Base-by-base conservation (phyloP, 2,888 invertebrate genomes). In the Andrena dorsata region DNA sequence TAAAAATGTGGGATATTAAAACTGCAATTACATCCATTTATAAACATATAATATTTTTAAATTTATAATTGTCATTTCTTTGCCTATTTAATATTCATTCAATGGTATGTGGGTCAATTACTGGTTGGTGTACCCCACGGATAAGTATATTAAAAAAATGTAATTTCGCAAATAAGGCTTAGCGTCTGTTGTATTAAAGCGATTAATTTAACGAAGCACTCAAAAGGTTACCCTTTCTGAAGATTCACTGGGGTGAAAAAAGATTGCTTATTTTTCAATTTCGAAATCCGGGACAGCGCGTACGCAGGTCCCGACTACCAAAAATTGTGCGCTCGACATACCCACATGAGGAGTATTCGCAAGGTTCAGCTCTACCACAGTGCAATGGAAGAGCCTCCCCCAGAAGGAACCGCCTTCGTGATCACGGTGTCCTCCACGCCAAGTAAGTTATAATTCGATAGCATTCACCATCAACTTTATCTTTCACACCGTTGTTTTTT, bases 351-450 rank as follows among this genome's bases (percentile, higher is more conserved):
- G 91, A 94, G 95, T 95, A 95, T 94, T 95, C 95, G 94, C 95
- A 95, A 94, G 94, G 95, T 95, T 94, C 93, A 92, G 90, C 94
- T 95, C 95, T 91, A 91, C 95, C 96, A 92, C 0, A 47, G 96
- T 96, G 96, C 96, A 96, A 96, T 96, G 96, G 94, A 94, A 92
- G 95, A 95, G 94, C 95, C 96, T 96, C 92, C 93, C 94, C 95
- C 93, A 95, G 92, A 95, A 94, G 95, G 95, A 95, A 95, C 95
- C 95, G 95, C 95, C 95, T 95, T 93, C 94, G 0, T 96, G 96
- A 96, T 96, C 96, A 95, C 95, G 95, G 95, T 96, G 94, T 94
- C 95, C 96, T 95, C 96, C 96, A 94, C 96, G 96, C 96, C 95
- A 96, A 96, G 96, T 96, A 96, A 96, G 96, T 95, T 93, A 93